phyloP scores from a whole-genome alignment of 2,888 invertebrate species.

The Acleris literana region DNA sequence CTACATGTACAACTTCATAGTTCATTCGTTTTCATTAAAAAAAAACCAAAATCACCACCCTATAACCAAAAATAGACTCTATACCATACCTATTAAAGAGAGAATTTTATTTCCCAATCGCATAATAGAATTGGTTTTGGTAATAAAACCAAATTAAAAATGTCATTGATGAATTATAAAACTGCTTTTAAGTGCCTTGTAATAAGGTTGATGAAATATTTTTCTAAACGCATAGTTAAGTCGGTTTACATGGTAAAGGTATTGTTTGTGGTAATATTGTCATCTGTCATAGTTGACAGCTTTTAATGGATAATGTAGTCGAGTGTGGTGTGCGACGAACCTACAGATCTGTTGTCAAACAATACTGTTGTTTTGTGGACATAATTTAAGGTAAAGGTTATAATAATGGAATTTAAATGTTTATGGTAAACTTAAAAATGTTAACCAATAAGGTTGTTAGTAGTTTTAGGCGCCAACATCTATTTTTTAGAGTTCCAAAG shows the following conservation, averaged over 20 bases:
- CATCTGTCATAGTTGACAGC: slow-evolving; percentile 71
- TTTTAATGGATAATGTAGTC: slow-evolving; percentile 70
- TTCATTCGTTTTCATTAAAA: slow-evolving; percentile 45
- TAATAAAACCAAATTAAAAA: background rate
- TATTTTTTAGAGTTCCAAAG: no score
- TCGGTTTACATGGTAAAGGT: slow-evolving; percentile 45
- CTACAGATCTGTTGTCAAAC: slow-evolving; percentile 27
- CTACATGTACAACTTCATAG: slow-evolving; percentile 59
- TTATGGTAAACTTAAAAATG: slow-evolving; percentile 1
- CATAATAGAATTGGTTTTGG: slow-evolving; percentile 16
- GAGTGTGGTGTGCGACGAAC: slow-evolving; percentile 59
- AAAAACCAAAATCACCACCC: background rate
- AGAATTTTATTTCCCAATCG: slow-evolving; percentile 1
- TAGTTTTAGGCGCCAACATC: no score
- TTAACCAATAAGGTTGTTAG: no score
- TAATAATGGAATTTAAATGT: background rate
- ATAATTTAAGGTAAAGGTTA: background rate
- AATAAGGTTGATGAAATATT: slow-evolving; percentile 32
- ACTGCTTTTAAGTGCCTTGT: slow-evolving; percentile 39
- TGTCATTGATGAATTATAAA: slow-evolving; percentile 13
- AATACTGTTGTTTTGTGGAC: background rate
- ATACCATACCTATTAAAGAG: background rate
- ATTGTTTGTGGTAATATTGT: slow-evolving; percentile 68
- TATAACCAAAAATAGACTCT: slow-evolving; percentile 3
- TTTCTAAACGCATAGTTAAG: slow-evolving; percentile 11